phyloP scores from a whole-genome alignment of 2,888 invertebrate species.

The Zaprionus bogoriensis region DNA sequence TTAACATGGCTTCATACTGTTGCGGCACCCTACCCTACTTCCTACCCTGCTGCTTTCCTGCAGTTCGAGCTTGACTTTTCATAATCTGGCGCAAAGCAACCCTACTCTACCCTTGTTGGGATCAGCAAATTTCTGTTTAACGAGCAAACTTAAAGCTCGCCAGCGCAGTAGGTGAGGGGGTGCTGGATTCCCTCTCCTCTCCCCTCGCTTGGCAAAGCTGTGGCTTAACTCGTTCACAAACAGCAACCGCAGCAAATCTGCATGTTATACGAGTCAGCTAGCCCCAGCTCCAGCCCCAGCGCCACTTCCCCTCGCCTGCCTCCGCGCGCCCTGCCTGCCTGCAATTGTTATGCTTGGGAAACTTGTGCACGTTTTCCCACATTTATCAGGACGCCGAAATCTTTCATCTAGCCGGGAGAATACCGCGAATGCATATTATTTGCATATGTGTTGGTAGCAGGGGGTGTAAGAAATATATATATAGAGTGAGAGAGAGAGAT shows the following conservation, averaged over 20 bases:
- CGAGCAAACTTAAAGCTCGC: conserved; percentile 34
- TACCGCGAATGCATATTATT: conserved; percentile 46
- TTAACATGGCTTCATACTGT: background rate
- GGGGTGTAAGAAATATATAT: too few species aligned
- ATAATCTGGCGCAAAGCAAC: conserved; percentile 29
- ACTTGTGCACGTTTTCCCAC: conserved; percentile 73
- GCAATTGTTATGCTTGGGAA: conserved; percentile 25
- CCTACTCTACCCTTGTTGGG: conserved; percentile 40
- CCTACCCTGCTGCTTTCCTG: background rate
- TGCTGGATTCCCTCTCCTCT: background rate
- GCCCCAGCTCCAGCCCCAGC: background rate
- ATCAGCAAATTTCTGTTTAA: conserved; percentile 41
- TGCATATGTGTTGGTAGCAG: conserved; percentile 49
- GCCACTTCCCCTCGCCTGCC: background rate
- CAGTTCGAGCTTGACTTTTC: conserved; percentile 6
- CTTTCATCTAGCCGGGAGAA: conserved; percentile 40
- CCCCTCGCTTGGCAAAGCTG: conserved; percentile 13
- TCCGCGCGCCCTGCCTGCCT: background rate
- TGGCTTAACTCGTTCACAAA: conserved; percentile 42
- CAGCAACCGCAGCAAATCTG: conserved; percentile 58
- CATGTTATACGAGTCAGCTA: conserved; percentile 44
- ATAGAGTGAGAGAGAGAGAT: background rate
- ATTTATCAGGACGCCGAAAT: conserved; percentile 59
- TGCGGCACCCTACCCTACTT: too few species aligned
- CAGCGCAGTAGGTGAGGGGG: background rate